phyloP scores from a whole-genome alignment of 2,888 invertebrate genomes.

The Ceramica pisi region DNA sequence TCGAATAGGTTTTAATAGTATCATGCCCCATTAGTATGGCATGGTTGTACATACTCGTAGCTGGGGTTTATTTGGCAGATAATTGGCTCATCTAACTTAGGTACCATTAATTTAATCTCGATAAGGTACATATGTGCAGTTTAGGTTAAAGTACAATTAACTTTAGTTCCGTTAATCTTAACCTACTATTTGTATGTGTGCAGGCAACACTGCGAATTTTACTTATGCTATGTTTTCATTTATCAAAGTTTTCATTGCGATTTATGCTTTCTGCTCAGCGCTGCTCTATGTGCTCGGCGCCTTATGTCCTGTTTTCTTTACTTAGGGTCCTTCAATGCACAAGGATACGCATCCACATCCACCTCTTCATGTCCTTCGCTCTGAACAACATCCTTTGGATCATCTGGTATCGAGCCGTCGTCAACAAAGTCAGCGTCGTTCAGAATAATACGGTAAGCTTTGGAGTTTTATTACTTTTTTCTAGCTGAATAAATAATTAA shows the following conservation, averaged over 20 bases:
- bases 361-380: slow-evolving; percentile 94
- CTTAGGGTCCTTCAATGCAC: slow-evolving; percentile 93
- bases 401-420: slow-evolving; percentile 93
- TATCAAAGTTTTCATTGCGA: slow-evolving; percentile 12
- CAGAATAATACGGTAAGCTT: slow-evolving; percentile 90
- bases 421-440: slow-evolving; percentile 90
- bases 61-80: neutral
- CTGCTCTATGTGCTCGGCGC: slow-evolving; percentile 6
- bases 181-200: neutral
- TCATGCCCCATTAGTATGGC: neutral
- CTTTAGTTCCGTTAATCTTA: neutral
- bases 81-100: neutral
- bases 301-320: slow-evolving; percentile 26
- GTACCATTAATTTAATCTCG: neutral
- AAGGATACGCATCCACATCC: slow-evolving; percentile 94
- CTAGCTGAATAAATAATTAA: no score
- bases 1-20: neutral
- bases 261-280: neutral
- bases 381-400: slow-evolving; percentile 94
- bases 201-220: slow-evolving; percentile 25
- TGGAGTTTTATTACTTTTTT: neutral
- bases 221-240: neutral
- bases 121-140: no score
- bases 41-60: neutral
- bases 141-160: no score